Base-by-base conservation (phyloP, 1,140 invertebrate genomes). In the Anastrepha ludens region DNA sequence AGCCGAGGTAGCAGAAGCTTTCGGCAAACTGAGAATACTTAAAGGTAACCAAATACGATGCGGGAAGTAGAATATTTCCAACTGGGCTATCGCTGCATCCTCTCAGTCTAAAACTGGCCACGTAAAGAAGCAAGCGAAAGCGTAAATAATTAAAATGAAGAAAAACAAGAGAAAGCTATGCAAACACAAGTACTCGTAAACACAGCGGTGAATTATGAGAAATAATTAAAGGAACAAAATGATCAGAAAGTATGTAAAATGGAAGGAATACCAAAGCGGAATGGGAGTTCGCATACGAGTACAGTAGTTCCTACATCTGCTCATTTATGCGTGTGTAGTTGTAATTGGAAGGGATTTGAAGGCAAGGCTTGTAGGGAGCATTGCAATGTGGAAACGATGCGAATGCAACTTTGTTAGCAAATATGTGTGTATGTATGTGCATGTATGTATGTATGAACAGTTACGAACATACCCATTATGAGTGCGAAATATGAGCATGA, bases 211-310 rank as follows among this genome's bases (percentile, higher is more conserved):
- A 81, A 50, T 5, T 81, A 41, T 81, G 17, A n/a, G 8, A 81
- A 81, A 81, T 47, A n/a, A 81, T 81, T 15, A 78, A 78, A 81
- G 7, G 74, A 70, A 44, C 60, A 62, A 50, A 55, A 50, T 15
- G 2, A 81, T 55, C n/a, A 55, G 3, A 55, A 55, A 55, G 50
- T 55, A 55, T 55, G 50, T 55, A 11, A 55, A 55, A 6, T 55
- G 11, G 50, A 6, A 55, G 50, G 11, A 2, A 55, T 8, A 11
- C 50, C 11, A 11, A 8, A 55, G 50, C 6, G 11, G 50, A 55
- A 55, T 55, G 50, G 50, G 50, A 55, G 50, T 55, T 55, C 50
- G 11, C 11, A 11, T 8, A 11, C 50, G 50, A 29, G 29, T 29
- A 29, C 29, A 29, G 29, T 29, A 29, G 29, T 29, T 29, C 29